Base-by-base conservation (phyloP, 2,113 vertebrate species). In the Mus spicilegus region DNA sequence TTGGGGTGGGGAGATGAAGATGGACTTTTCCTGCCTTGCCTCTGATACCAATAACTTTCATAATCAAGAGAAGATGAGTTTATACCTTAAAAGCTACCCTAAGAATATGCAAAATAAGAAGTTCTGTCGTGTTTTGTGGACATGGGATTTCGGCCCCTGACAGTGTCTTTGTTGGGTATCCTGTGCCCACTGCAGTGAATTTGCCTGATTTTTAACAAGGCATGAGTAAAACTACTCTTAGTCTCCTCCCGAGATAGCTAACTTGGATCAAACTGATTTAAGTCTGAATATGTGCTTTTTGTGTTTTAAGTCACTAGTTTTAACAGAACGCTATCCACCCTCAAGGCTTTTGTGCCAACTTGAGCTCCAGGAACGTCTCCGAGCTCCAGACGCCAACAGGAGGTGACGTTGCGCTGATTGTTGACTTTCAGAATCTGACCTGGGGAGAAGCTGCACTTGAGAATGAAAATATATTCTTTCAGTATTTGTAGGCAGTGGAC, bases 361-460 rank as follows among this genome's bases (percentile, higher is more conserved):
- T 78, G 20, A 30, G 70, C 56, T 96, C 12, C 20, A 46, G 65
- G 88, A 49, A 65, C 26, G 20, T 87, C 72, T 92, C 42, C 26
- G 1, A 78, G 75, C 33, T 88, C 76, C 76, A 11, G 65, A 61
- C 73, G 87, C 77, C 67, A 46, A 70, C 46, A 88, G 33, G 1
- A 61, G 42, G 81, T 70, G 14, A 92, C 19, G n/a, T 70, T n/a
- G 89, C 36, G 36, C 36, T 36, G n/a, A 1, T 54, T 1, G n/a
- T 30, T 96, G 89, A 63, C 85, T 63, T 93, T 61, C 36, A 24
- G 87, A 94, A 77, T 94, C 42, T 87, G 67, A 76, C 56, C 63
- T 70, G 75, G 58, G 12, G 30, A 76, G 56, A 89, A 93, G 7
- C 65, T 86, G 11, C 36, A 8, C 56, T 39, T 69, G n/a, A 89